Evolutionary conservation across 2,888 invertebrate genomes (phyloP).

Genomic region (Lottia gigantea): DNA sequence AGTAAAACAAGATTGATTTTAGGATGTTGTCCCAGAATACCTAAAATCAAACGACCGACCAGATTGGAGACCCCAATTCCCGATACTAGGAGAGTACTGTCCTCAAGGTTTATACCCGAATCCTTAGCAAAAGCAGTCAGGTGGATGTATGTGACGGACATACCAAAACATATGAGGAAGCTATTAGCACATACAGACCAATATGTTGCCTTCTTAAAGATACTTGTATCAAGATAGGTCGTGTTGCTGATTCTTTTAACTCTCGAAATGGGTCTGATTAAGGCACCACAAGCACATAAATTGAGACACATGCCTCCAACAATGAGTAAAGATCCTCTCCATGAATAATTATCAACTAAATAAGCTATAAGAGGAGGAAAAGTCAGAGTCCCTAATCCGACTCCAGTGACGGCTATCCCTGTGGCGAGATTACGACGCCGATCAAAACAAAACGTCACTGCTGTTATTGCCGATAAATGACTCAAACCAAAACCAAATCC

Average conservation of each 20-base stretch:
- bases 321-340: constrained; percentile 46
- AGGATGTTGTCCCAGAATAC: constrained; percentile 34
- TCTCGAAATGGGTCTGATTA: constrained; percentile 40
- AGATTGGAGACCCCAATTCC: constrained; percentile 45
- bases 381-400: constrained; percentile 48
- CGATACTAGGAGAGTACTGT: constrained; percentile 42
- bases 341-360: constrained; percentile 42
- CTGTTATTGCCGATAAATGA: constrained; percentile 43
- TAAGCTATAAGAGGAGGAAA: constrained; percentile 45
- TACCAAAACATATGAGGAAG: constrained; percentile 44
- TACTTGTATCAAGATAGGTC: constrained; percentile 36
- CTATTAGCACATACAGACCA: constrained; percentile 41
- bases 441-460: constrained; percentile 48
- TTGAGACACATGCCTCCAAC: constrained; percentile 45
- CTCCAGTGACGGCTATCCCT: constrained; percentile 48
- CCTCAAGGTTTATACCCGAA: constrained; percentile 34
- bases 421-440: constrained; percentile 42
- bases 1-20: constrained; percentile 31
- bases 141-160: constrained; percentile 48
- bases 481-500: constrained; percentile 49
- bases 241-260: constrained; percentile 22
- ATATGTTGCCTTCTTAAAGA: constrained; percentile 42
- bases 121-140: constrained; percentile 39
- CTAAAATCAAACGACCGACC: constrained; percentile 42
- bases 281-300: constrained; percentile 40